Percentiles rank a stretch among this genome's conserved stretches.
Conservation (phyloP, 2,113 vertebrate genomes). For the Orientallactaga bullata region DNA sequence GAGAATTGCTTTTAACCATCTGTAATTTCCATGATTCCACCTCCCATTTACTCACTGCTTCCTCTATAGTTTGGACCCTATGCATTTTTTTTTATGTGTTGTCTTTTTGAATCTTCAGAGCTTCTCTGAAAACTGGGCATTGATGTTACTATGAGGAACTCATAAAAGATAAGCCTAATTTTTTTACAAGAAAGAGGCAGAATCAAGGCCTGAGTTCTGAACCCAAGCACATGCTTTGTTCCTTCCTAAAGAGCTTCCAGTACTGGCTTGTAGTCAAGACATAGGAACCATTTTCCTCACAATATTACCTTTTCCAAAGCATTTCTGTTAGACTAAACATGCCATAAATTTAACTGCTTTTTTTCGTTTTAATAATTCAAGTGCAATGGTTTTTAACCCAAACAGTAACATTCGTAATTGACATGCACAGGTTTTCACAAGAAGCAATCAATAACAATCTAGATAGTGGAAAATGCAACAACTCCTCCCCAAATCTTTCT, state of each 20-base stretch:
- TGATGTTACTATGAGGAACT: background rate
- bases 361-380: background rate
- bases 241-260: background rate
- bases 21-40: background rate
- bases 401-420: background rate
- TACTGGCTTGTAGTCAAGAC: background rate
- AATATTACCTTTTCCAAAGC: background rate
- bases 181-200: background rate
- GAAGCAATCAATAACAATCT: background rate
- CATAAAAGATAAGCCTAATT: background rate
- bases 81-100: background rate
- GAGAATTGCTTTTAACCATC: background rate
- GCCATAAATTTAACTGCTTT: background rate
- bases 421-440: background rate
- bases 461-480: background rate
- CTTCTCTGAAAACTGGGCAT: background rate
- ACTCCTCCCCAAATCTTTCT: background rate
- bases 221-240: accelerated
- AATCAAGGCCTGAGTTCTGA: background rate
- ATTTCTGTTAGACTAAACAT: background rate
- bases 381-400: background rate
- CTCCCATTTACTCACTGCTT: background rate
- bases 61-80: background rate
- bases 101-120: background rate
- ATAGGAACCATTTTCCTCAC: background rate